Evolutionary conservation across 2,797 vertebrate genomes (phyloP).

Genomic region (Chelon auratus): DNA sequence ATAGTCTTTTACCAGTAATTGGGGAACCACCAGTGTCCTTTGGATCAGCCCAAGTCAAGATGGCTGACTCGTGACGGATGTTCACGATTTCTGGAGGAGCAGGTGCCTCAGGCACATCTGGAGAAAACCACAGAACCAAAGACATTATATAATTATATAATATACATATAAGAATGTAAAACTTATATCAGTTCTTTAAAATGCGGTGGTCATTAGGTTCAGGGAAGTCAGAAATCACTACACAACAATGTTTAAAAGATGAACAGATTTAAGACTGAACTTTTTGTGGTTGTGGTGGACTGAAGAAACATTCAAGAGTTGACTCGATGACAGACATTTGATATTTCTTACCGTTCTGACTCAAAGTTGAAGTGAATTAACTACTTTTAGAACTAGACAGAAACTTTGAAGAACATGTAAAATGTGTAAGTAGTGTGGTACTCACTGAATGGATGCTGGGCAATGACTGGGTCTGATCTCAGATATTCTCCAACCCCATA

Average conservation of each 20-base stretch:
- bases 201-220: too few species aligned
- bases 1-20: conserved; percentile 89
- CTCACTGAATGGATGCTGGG: conserved; percentile 98
- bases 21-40: conserved; percentile 95
- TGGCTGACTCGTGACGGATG: conserved; percentile 93
- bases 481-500: conserved; percentile 96
- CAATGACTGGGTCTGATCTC: conserved; percentile 93
- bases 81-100: conserved; percentile 92
- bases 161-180: too few species aligned
- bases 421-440: conserved; percentile 26
- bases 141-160: too few species aligned
- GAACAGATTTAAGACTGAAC: too few species aligned
- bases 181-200: too few species aligned
- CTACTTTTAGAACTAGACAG: not conserved
- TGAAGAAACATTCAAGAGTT: too few species aligned
- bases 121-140: not conserved
- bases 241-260: too few species aligned
- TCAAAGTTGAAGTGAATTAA: not conserved
- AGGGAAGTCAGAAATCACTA: too few species aligned
- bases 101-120: conserved; percentile 97
- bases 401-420: not conserved
- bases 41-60: conserved; percentile 94
- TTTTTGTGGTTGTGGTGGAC: not conserved
- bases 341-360: too few species aligned
- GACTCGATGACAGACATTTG: too few species aligned